Conservation (phyloP, 2,113 vertebrate genomes). For the Oryzias celebensis region DNA sequence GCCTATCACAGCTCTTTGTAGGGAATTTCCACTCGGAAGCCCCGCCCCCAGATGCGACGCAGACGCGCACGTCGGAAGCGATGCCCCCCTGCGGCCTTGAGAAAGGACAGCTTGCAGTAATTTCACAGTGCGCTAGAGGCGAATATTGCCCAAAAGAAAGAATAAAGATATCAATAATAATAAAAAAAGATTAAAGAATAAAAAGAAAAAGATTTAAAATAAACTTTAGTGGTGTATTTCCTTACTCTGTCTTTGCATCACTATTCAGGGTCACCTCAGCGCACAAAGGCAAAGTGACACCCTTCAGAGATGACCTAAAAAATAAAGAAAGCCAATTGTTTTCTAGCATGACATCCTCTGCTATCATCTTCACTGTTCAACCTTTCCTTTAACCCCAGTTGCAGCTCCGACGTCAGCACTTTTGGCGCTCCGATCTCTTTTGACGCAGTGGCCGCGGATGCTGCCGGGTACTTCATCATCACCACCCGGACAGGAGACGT, state of each 20-base stretch:
- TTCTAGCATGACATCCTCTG: neutral
- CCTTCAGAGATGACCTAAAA: slow-evolving; percentile 15
- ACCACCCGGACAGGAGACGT: neutral
- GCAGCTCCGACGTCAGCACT: slow-evolving; percentile 47
- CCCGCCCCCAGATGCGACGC: slow-evolving; percentile 75
- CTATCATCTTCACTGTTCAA: neutral
- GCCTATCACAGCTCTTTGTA: slow-evolving; percentile 67
- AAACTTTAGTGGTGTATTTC: neutral
- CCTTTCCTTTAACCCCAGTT: slow-evolving; percentile 12
- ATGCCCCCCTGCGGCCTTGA: slow-evolving; percentile 64
- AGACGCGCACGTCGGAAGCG: slow-evolving; percentile 52
- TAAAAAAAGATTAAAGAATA: neutral
- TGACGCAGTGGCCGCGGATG: slow-evolving; percentile 71
- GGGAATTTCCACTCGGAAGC: slow-evolving; percentile 79
- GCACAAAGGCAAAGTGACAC: slow-evolving; percentile 22
- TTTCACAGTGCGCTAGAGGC: slow-evolving; percentile 13
- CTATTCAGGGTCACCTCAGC: slow-evolving; percentile 50
- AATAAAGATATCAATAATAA: neutral
- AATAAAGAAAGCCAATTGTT: neutral
- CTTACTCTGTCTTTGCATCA: neutral
- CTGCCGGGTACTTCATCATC: slow-evolving; percentile 18
- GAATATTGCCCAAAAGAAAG: neutral
- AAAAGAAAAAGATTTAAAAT: neutral
- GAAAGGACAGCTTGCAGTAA: slow-evolving; percentile 54
- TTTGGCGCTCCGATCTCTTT: slow-evolving; percentile 52